phyloP scores from a whole-genome alignment of 2,797 vertebrate species.

The Poeciliopsis turneri region DNA sequence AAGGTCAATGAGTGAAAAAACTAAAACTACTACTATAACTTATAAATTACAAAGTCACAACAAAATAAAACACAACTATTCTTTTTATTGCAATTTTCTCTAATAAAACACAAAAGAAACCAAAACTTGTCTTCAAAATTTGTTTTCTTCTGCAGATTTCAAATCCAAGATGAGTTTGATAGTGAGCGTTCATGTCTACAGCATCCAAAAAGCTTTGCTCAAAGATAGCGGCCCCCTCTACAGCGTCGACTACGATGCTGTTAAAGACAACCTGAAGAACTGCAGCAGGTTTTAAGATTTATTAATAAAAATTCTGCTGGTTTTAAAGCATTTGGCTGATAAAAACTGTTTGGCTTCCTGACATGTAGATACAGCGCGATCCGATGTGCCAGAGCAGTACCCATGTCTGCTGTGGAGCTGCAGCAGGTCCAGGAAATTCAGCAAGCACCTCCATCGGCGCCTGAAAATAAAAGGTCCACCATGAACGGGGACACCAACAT shows the following conservation, averaged over 20 bases:
- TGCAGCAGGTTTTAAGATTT: constrained; percentile 86
- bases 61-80: too few relatives aligned
- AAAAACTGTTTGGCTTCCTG: background rate
- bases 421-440: constrained; percentile 58
- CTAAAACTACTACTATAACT: too few relatives aligned
- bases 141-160: constrained; percentile 76
- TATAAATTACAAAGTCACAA: too few relatives aligned
- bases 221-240: constrained; percentile 94
- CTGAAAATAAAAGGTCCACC: constrained; percentile 33
- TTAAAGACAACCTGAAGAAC: constrained; percentile 90
- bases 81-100: background rate
- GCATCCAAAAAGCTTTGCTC: constrained; percentile 92
- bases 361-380: constrained; percentile 90
- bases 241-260: constrained; percentile 92
- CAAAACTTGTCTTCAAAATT: background rate
- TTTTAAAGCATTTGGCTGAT: background rate
- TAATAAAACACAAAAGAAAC: background rate
- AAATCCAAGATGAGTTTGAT: constrained; percentile 88
- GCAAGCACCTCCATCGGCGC: constrained; percentile 42
- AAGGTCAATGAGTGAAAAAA: too few relatives aligned
- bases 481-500: constrained; percentile 73
- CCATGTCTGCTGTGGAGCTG: constrained; percentile 70
- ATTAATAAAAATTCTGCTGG: background rate
- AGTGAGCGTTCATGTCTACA: constrained; percentile 93
- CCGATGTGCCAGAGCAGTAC: constrained; percentile 83